These are phyloP conservation scores for Ciconia boyciana DNA, from an alignment of 2,113 vertebrate species.

Conservation along the genomic window DNA sequence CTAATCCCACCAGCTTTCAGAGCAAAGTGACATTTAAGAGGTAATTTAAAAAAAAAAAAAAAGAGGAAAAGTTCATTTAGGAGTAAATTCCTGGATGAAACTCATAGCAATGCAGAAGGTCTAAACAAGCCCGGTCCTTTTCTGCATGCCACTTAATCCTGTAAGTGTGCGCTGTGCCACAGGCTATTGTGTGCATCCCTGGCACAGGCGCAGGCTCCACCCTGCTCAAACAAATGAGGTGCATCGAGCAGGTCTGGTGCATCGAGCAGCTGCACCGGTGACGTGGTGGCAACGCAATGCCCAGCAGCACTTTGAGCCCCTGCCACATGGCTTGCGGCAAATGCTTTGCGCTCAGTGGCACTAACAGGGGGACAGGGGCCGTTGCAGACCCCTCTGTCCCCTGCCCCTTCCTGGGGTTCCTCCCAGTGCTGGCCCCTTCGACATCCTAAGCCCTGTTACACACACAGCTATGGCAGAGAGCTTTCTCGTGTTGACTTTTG, in stretches of 20 bases:
- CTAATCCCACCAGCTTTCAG: background rate
- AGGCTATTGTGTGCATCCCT: background rate
- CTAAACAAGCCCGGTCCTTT: background rate
- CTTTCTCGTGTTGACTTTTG: background rate
- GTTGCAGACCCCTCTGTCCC: background rate
- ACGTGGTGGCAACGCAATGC: background rate
- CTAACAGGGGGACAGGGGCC: background rate
- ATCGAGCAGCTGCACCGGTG: accelerated
- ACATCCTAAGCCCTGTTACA: background rate
- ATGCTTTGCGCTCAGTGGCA: background rate
- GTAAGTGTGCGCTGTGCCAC: background rate
- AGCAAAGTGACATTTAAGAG: background rate
- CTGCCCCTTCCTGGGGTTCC: background rate
- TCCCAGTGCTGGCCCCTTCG: accelerated
- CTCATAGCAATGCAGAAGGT: background rate
- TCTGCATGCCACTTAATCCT: background rate
- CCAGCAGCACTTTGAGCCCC: background rate
- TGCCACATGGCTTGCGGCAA: background rate
- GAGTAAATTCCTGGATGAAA: background rate
- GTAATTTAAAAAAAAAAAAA: background rate
- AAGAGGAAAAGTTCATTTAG: background rate
- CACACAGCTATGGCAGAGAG: background rate
- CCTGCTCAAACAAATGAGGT: background rate
- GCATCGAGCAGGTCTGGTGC: background rate
- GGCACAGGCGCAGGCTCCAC: background rate